These are phyloP conservation scores for Dryadula phaetusa DNA, from an alignment of 2,888 invertebrate genomes.

Conservation along the genomic window DNA sequence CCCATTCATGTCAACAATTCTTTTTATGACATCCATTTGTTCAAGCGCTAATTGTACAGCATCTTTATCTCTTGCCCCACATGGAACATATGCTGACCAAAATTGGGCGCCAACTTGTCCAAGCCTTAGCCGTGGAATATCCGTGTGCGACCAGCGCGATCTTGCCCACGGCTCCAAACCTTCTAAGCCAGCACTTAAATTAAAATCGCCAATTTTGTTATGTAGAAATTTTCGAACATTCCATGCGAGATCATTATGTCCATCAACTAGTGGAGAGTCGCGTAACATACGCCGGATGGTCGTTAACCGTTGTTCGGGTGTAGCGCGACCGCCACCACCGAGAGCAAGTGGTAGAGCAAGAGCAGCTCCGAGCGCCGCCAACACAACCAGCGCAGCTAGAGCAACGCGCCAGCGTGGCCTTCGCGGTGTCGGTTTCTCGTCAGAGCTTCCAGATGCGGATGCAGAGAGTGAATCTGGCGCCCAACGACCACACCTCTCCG, in stretches of 20 bases:
- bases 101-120: conserved; percentile 96
- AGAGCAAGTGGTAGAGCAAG: conserved; percentile 84
- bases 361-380: conserved; percentile 84
- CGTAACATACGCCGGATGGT: conserved; percentile 87
- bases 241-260: conserved; percentile 95
- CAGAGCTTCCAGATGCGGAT: conserved; percentile 79
- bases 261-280: conserved; percentile 89
- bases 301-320: conserved; percentile 86
- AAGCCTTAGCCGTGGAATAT: conserved; percentile 92
- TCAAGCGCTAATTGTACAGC: conserved; percentile 93
- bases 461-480: conserved; percentile 79
- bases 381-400: conserved; percentile 84
- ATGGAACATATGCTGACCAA: conserved; percentile 95
- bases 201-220: conserved; percentile 89
- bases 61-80: conserved; percentile 92
- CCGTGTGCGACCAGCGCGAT: conserved; percentile 96
- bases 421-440: conserved; percentile 79
- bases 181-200: conserved; percentile 86
- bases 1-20: conserved; percentile 88
- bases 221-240: conserved; percentile 94
- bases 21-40: conserved; percentile 93
- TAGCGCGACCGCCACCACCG: conserved; percentile 76
- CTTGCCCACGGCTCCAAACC: conserved; percentile 92
- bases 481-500: conserved; percentile 82
- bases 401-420: conserved; percentile 84